Evolutionary conservation across 2,113 vertebrate species (phyloP).

Genomic region (Gracilinanus agilis): DNA sequence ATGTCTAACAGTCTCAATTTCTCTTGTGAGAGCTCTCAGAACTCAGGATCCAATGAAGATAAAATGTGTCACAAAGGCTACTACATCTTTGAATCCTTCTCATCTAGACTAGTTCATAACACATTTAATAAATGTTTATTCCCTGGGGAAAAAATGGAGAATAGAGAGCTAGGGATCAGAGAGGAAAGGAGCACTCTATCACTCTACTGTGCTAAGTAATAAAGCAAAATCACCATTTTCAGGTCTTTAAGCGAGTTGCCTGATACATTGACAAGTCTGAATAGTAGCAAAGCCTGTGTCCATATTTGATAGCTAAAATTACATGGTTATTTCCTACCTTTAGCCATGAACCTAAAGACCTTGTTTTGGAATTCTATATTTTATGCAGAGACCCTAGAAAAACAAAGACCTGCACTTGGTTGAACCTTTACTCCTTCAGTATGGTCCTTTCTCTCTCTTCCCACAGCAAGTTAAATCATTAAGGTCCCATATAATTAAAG

Average conservation of each 20-base stretch:
- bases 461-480: slow-evolving; percentile 86
- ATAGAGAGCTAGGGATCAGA: background rate
- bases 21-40: background rate
- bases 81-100: background rate
- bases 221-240: slow-evolving; percentile 39
- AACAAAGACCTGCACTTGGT: slow-evolving; percentile 73
- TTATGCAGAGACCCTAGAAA: slow-evolving; percentile 64
- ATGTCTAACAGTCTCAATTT: background rate
- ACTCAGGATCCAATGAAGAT: background rate
- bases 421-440: slow-evolving; percentile 77
- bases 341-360: slow-evolving; percentile 28
- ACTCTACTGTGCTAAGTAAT: background rate
- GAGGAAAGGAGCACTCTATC: background rate
- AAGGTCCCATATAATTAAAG: slow-evolving; percentile 86
- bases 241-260: slow-evolving; percentile 38
- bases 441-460: slow-evolving; percentile 80
- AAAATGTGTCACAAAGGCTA: background rate
- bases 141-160: background rate
- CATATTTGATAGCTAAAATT: slow-evolving; percentile 36
- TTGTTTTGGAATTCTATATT: slow-evolving; percentile 46
- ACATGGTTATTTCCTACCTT: slow-evolving; percentile 57
- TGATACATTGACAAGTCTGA: slow-evolving; percentile 16
- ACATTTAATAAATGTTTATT: background rate
- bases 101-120: background rate
- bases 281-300: slow-evolving; percentile 39